A percentile compares a stretch with the other conserved stretches of the same genome.
phyloP scores from a whole-genome alignment of 2,888 invertebrate species.

The Zaprionus lineosus region DNA sequence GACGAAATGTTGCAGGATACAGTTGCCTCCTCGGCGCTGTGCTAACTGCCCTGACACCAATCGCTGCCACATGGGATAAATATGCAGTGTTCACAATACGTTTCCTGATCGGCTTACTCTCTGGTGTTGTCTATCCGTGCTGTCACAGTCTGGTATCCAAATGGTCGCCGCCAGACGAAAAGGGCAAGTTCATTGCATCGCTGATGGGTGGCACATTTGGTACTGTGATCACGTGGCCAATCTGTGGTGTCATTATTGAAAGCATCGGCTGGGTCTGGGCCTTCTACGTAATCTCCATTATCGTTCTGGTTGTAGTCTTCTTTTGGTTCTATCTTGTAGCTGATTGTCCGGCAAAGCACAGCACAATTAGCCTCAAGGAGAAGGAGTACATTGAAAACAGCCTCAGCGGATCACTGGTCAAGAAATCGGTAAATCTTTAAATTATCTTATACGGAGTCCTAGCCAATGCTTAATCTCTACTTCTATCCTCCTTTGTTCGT shows the following conservation, averaged over 20 bases:
- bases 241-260: conserved; percentile 87
- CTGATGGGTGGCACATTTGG: conserved; percentile 89
- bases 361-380: conserved; percentile 86
- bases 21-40: conserved; percentile 83
- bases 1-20: conserved; percentile 85
- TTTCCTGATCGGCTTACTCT: conserved; percentile 86
- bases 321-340: conserved; percentile 87
- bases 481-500: background rate
- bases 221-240: conserved; percentile 88
- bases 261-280: conserved; percentile 87
- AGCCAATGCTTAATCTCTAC: too few relatives aligned
- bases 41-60: conserved; percentile 86
- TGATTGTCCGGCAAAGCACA: conserved; percentile 86
- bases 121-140: conserved; percentile 83
- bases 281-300: conserved; percentile 86
- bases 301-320: conserved; percentile 84
- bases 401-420: conserved; percentile 85
- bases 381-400: conserved; percentile 86
- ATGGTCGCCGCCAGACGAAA: conserved; percentile 90
- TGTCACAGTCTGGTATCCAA: conserved; percentile 85
- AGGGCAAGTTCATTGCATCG: conserved; percentile 88
- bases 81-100: conserved; percentile 85
- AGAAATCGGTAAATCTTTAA: conserved; percentile 84
- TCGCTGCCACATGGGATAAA: conserved; percentile 85
- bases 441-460: too few relatives aligned